A percentile compares a stretch with the other conserved stretches of the same genome.
These are phyloP conservation scores for Corythornis madagascariensis DNA, from an alignment of 2,113 vertebrate species.

Conservation along the genomic window DNA sequence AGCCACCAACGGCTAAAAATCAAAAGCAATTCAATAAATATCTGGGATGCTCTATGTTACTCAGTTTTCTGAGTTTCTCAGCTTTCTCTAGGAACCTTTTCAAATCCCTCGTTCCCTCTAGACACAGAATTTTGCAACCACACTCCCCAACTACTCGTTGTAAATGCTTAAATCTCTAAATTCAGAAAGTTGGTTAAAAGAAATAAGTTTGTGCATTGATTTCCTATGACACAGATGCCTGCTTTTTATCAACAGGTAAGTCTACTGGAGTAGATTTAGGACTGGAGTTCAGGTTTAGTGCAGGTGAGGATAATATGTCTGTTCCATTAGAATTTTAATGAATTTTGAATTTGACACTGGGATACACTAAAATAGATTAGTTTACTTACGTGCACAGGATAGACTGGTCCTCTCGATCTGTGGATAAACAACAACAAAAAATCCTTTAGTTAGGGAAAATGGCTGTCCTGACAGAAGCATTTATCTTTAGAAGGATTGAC, in stretches of 20 bases:
- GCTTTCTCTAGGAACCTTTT: not conserved
- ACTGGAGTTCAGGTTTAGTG: not conserved
- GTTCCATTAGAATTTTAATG: not conserved
- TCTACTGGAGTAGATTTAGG: not conserved
- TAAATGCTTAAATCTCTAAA: not conserved
- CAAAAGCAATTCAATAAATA: not conserved
- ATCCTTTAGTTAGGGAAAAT: not conserved
- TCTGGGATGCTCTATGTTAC: not conserved
- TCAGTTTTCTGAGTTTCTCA: not conserved
- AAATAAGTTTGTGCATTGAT: not conserved
- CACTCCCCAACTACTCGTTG: not conserved
- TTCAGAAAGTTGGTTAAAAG: not conserved
- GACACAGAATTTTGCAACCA: not conserved
- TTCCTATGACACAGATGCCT: not conserved
- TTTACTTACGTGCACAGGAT: constrained; percentile 98
- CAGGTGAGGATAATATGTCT: not conserved
- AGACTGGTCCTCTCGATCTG: constrained; percentile 98
- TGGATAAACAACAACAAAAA: constrained; percentile 53
- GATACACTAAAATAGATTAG: not conserved
- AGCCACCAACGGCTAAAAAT: not conserved
- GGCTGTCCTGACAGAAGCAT: constrained; percentile 8
- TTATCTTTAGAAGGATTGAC: not conserved
- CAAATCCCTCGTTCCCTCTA: not conserved
- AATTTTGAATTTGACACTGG: not conserved
- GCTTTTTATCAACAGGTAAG: not conserved